A percentile compares a stretch with the other conserved stretches of the same genome.
phyloP scores from a whole-genome alignment of 2,113 vertebrate genomes.

The Lycaon pictus region DNA sequence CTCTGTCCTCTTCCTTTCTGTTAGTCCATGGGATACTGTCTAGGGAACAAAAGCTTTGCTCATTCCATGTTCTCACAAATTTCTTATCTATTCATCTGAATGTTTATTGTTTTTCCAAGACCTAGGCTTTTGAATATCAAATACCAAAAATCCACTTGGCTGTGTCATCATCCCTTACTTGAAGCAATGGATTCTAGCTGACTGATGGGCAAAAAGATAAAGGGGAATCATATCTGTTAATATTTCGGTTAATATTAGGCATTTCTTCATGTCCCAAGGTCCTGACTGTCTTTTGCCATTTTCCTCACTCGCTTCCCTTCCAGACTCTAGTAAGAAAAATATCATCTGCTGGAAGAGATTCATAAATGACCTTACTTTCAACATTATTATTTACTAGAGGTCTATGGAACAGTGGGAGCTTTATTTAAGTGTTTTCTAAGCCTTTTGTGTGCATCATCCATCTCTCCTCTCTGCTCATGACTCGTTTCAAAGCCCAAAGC shows the following conservation, averaged over 20 bases:
- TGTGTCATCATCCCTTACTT: background rate
- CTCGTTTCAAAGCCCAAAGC: background rate
- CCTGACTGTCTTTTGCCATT: background rate
- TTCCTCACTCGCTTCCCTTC: background rate
- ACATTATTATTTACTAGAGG: slow-evolving; percentile 9
- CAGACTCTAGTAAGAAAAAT: background rate
- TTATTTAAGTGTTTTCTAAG: background rate
- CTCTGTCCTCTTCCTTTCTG: background rate
- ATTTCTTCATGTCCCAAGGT: background rate
- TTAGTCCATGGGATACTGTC: background rate
- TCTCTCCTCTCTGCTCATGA: background rate
- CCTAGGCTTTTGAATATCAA: background rate
- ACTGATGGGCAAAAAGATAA: background rate
- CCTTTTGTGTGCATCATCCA: background rate
- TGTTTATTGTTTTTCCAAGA: slow-evolving; percentile 34
- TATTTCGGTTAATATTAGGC: background rate
- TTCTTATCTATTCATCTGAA: background rate
- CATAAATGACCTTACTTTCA: background rate
- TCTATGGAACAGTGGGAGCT: background rate
- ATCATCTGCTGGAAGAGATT: background rate
- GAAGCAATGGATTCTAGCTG: background rate
- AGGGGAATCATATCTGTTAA: background rate
- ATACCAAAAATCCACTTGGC: background rate
- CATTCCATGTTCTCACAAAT: background rate
- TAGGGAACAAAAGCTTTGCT: background rate